phyloP scores from a whole-genome alignment of 1,140 invertebrate genomes.

The Drosophila lacertosa region DNA sequence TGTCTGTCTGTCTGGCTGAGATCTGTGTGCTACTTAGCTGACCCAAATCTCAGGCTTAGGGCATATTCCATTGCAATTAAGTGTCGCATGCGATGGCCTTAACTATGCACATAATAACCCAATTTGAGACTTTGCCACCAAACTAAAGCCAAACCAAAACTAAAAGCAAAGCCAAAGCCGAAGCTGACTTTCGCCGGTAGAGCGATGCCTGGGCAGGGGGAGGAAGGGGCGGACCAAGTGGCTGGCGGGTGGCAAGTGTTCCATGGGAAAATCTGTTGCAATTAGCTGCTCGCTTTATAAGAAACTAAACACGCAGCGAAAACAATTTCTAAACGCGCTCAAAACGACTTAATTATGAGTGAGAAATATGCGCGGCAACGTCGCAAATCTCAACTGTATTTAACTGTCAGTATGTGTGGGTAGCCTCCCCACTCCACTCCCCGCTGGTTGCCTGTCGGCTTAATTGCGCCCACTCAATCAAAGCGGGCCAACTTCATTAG shows the following conservation, averaged over 20 bases:
- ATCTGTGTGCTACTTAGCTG: constrained; percentile 29
- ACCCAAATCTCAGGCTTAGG: constrained; percentile 22
- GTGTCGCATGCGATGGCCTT: constrained; percentile 72
- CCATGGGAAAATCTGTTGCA: constrained; percentile 79
- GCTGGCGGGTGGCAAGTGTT: constrained; percentile 10
- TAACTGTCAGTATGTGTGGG: constrained; percentile 47
- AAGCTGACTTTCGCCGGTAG: constrained; percentile 59
- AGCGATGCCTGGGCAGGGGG: neutral
- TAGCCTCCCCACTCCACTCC: constrained; percentile 5
- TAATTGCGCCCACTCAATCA: constrained; percentile 82
- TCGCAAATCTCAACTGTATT: constrained; percentile 60
- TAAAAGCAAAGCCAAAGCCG: neutral
- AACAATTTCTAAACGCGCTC: constrained; percentile 82
- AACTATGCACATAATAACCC: constrained; percentile 82
- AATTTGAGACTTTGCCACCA: constrained; percentile 52
- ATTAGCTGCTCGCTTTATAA: constrained; percentile 74
- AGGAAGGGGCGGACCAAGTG: neutral
- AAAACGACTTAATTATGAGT: constrained; percentile 82
- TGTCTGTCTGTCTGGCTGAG: neutral
- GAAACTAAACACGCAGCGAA: constrained; percentile 78
- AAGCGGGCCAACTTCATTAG: constrained; percentile 81
- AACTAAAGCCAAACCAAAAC: constrained; percentile 32
- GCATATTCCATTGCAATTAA: constrained; percentile 70
- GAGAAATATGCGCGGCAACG: constrained; percentile 78
- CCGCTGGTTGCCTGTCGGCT: constrained; percentile 20